Conservation (phyloP, 2,888 invertebrate species). For the Eumacrocentrus americanus region DNA sequence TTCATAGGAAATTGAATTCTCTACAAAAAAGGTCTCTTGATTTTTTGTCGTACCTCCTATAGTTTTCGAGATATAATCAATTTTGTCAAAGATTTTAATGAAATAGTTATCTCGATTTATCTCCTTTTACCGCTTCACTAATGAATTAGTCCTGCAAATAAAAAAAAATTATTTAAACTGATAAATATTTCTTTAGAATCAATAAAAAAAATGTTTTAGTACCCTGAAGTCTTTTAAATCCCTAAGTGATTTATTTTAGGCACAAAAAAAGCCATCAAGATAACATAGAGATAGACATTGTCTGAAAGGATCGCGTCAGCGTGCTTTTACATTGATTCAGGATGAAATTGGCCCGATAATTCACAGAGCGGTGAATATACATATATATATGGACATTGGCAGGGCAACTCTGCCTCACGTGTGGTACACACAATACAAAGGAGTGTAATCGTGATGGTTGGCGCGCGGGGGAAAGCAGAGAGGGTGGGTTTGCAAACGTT, state of each 20-base stretch:
- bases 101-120: too few species aligned
- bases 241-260: not conserved
- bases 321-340: not conserved
- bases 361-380: not conserved
- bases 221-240: not conserved
- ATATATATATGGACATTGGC: not conserved
- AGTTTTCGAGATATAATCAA: too few species aligned
- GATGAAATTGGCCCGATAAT: not conserved
- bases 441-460: conserved; percentile 15
- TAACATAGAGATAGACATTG: too few species aligned
- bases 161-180: not conserved
- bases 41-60: too few species aligned
- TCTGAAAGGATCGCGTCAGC: too few species aligned
- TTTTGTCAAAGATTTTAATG: too few species aligned
- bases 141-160: too few species aligned
- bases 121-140: too few species aligned
- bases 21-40: too few species aligned
- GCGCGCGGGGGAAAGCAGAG: conserved; percentile 1
- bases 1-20: too few species aligned
- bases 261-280: not conserved
- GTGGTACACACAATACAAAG: not conserved
- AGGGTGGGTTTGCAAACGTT: conserved; percentile 21
- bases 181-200: not conserved
- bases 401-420: not conserved
- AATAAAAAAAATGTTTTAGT: not conserved